Evolutionary conservation across 1,140 invertebrate genomes (phyloP).

Genomic region (Sminthurinus signatus): DNA sequence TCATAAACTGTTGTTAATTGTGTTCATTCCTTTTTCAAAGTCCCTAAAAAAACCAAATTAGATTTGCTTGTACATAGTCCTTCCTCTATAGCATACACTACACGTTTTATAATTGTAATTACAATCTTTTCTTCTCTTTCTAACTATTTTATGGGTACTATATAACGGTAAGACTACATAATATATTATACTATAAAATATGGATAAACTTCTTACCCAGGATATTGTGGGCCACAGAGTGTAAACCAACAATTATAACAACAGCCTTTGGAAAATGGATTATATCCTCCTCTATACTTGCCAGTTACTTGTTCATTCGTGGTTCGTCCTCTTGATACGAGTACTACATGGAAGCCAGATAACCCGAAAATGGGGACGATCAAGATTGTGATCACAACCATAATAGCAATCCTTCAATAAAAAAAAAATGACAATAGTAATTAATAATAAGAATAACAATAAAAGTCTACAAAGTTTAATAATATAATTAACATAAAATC

Average conservation of each 20-base stretch:
- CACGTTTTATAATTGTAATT: too few relatives aligned
- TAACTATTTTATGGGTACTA: too few relatives aligned
- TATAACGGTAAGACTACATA: too few relatives aligned
- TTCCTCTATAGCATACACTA: too few relatives aligned
- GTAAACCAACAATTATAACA: conserved; percentile 90
- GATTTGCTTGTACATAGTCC: too few relatives aligned
- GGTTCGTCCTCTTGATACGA: conserved; percentile 95
- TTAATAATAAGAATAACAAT: too few relatives aligned
- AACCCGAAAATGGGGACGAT: conserved; percentile 95
- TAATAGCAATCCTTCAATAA: too few relatives aligned
- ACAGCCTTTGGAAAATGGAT: conserved; percentile 92
- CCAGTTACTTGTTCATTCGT: conserved; percentile 99
- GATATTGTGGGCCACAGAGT: conserved; percentile 92
- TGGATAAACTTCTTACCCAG: conserved; percentile 60
- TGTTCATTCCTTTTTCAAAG: neutral
- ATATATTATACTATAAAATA: neutral
- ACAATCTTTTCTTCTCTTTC: too few relatives aligned
- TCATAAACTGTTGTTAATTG: neutral
- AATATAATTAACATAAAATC: too few relatives aligned
- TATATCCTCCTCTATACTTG: conserved; percentile 94
- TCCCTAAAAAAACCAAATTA: neutral
- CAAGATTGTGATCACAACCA: conserved; percentile 77
- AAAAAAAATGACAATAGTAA: too few relatives aligned
- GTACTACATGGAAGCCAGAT: conserved; percentile 94
- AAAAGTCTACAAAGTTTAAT: too few relatives aligned